Evolutionary conservation across 2,888 invertebrate species (phyloP), one percentile per base, ranked within the genome.

Genomic region (Mesodorylaimus sp.): DNA sequence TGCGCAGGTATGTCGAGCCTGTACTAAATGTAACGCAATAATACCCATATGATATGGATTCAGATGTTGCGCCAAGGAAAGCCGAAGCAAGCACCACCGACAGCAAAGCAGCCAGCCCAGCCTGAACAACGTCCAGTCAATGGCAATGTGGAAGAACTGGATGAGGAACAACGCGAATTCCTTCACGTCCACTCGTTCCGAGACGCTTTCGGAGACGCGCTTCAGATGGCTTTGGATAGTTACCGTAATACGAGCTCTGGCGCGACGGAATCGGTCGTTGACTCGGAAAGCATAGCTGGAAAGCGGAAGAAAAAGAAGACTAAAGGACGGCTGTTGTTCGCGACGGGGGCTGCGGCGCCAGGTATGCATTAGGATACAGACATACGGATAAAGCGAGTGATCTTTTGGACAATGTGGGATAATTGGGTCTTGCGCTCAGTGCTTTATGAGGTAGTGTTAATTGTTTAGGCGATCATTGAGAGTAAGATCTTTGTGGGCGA

Each of bases 51-150:
- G n/a, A n/a, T n/a, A n/a, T n/a, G n/a, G n/a, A n/a, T 45, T 25
- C 21, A 46, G 46, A 46, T 46, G 46, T 23, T 46, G 36, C 29
- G 23, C 29, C 21, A 16, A n/a, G 46, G 46, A 7, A 46, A 46
- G 25, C 46, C 46, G 32, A 46, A 46, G 23, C 46, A 25, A 26
- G 21, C n/a, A 16, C n/a, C 13, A 19, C 21, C 10, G 19, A 21
- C 16, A 7, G 10, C 41, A 16, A 41, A 13, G 7, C 10, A 23
- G 21, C 7, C 13, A 7, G 25, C 13, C 7, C 7, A 16, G n/a
- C 7, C 21, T 21, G 41, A 7, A 7, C 13, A 39, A 7, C n/a
- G n/a, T n/a, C n/a, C n/a, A n/a, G n/a, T n/a, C n/a, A 13, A 13
- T 10, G 21, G 7, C 7, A 21, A 10, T 39, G 10, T 13, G 19